phyloP scores from a whole-genome alignment of 2,888 invertebrate genomes.

The Graphium colonna region DNA sequence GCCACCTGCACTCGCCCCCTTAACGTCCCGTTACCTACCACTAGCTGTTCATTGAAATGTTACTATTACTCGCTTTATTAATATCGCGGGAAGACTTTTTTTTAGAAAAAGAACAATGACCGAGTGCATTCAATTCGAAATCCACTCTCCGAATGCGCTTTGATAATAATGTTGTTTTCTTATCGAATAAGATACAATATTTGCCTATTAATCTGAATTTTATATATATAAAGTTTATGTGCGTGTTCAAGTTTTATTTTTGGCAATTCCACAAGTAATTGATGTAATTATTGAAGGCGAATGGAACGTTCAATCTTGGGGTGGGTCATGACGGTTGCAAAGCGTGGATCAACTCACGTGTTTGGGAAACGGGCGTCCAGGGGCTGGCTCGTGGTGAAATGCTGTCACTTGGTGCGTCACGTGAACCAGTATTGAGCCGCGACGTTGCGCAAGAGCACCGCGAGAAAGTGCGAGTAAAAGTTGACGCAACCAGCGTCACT shows the following conservation, averaged over 20 bases:
- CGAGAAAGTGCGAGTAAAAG: conserved; percentile 80
- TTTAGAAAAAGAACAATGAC: too few relatives aligned
- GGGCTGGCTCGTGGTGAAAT: conserved; percentile 43
- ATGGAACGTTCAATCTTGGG: too few relatives aligned
- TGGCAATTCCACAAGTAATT: background rate
- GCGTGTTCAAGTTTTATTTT: too few relatives aligned
- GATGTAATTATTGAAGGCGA: background rate
- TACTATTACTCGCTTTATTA: conserved; percentile 52
- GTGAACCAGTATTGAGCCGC: conserved; percentile 63
- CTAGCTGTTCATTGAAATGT: conserved; percentile 73
- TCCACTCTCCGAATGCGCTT: too few relatives aligned
- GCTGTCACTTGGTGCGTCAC: conserved; percentile 47
- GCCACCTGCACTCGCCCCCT: background rate
- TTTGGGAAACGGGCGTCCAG: conserved; percentile 14
- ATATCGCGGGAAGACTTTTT: conserved; percentile 39
- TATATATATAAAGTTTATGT: too few relatives aligned
- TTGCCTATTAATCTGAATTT: too few relatives aligned
- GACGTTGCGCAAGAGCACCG: conserved; percentile 69
- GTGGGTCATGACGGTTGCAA: too few relatives aligned
- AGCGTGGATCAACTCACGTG: conserved; percentile 15
- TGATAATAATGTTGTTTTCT: too few relatives aligned
- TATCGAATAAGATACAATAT: too few relatives aligned
- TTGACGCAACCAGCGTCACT: conserved; percentile 77
- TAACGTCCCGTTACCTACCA: conserved; percentile 61
- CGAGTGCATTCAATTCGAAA: too few relatives aligned